Conservation (phyloP, 2,888 invertebrate species). For the Drosophila cyrtoloma region DNA sequence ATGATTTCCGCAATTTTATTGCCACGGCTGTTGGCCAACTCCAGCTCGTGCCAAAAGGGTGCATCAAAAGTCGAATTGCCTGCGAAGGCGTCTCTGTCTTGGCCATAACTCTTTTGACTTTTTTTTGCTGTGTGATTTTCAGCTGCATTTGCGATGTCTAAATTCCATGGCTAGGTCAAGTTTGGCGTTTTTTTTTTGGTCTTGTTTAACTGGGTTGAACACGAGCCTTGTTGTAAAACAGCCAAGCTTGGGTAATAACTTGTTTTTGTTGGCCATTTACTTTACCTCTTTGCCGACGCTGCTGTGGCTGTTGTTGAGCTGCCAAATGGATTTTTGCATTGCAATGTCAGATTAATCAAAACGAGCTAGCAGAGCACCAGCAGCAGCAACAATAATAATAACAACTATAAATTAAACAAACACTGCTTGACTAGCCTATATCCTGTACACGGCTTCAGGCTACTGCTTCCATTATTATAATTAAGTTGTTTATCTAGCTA, state of each 20-base stretch:
- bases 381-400: constrained; percentile 29
- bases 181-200: constrained; percentile 57
- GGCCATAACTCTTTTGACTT: constrained; percentile 66
- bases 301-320: constrained; percentile 54
- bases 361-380: constrained; percentile 63
- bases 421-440: constrained; percentile 1
- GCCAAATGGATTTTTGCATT: constrained; percentile 81
- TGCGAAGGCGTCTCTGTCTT: constrained; percentile 44
- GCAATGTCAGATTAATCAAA: constrained; percentile 82
- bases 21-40: constrained; percentile 30
- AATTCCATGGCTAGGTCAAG: constrained; percentile 81
- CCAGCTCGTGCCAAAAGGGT: constrained; percentile 73
- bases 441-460: neutral
- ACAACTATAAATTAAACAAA: neutral
- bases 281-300: constrained; percentile 30
- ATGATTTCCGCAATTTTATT: constrained; percentile 82
- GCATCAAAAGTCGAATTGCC: constrained; percentile 47
- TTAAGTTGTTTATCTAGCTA: neutral
- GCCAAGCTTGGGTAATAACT: constrained; percentile 67
- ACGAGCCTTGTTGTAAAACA: constrained; percentile 63
- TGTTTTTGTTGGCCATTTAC: constrained; percentile 54
- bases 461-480: neutral
- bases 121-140: constrained; percentile 10
- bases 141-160: constrained; percentile 65
- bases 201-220: constrained; percentile 72